phyloP scores from a whole-genome alignment of 2,888 invertebrate genomes.

The Rhaphigaster nebulosa region DNA sequence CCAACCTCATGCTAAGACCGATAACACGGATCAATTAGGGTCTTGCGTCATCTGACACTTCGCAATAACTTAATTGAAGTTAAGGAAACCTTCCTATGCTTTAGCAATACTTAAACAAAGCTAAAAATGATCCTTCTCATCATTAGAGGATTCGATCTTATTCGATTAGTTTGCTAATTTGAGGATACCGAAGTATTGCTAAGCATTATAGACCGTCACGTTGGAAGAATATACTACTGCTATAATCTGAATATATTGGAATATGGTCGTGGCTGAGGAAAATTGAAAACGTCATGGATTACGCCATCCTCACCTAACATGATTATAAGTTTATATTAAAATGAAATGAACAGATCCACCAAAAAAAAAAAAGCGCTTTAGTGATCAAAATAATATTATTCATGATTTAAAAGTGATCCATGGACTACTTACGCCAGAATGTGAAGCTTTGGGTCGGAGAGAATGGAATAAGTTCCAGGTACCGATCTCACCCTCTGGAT shows the following conservation, averaged over 20 bases:
- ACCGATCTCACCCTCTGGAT: constrained; percentile 77
- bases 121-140: background rate
- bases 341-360: too few relatives aligned
- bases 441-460: constrained; percentile 77
- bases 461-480: constrained; percentile 78
- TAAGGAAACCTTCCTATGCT: background rate
- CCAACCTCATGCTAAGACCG: background rate
- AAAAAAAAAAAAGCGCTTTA: too few relatives aligned
- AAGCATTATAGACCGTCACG: background rate
- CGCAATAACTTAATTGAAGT: background rate
- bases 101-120: background rate
- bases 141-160: background rate
- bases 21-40: background rate
- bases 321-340: too few relatives aligned
- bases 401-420: background rate
- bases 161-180: background rate
- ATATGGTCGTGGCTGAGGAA: too few relatives aligned
- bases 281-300: too few relatives aligned
- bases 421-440: constrained; percentile 75
- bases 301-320: too few relatives aligned
- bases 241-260: too few relatives aligned
- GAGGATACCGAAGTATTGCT: background rate
- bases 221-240: background rate
- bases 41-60: background rate
- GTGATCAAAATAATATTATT: too few relatives aligned